Evolutionary conservation across 2,113 vertebrate genomes (phyloP), one percentile per base, ranked within the genome.

Genomic region (Amphiprion percula): DNA sequence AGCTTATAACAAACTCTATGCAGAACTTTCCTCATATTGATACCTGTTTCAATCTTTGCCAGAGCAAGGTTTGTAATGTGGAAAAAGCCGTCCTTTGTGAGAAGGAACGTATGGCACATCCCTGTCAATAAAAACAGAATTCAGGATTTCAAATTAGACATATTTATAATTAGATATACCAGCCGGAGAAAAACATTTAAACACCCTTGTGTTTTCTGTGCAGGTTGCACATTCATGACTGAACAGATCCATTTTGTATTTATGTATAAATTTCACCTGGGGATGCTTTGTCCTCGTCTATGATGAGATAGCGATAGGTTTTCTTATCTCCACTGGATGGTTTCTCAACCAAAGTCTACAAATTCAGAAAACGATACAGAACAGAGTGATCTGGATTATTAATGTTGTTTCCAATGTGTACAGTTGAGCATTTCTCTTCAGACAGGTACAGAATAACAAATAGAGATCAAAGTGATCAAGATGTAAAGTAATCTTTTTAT

Each of bases 51-150:
- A 0, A 95, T 96, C 87, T 94, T 94, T 80, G 85, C 90, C 93
- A 99, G 92, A n/a, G 95, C 94, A 49, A 99, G 94, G 69, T 96
- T 94, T 85, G 94, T 93, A 83, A 99, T 91, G 77, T 94, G 96
- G 89, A 97, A 96, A 82, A 98, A 96, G 5, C 97, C 98, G 77
- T 85, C 93, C 50, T 88, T 94, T 4, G 95, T 94, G 61, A 98
- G 93, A 64, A 99, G 86, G 54, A 98, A 96, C 80, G 97, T 88
- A 59, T 97, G 96, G 86, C 95, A 96, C 61, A 91, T 88, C 60
- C 96, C 98, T 99, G 86, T 10, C 9, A 58, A 79, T 68, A 58
- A 88, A 66, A 66, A 58, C 2, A 58, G 4, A 44, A 44, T 44
- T 44, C 41, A 44, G 41, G 39, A 41, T 10, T 41, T 10, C 8